These are phyloP conservation scores for Selene dorsalis DNA, from an alignment of 2,797 vertebrate genomes.

Conservation along the genomic window DNA sequence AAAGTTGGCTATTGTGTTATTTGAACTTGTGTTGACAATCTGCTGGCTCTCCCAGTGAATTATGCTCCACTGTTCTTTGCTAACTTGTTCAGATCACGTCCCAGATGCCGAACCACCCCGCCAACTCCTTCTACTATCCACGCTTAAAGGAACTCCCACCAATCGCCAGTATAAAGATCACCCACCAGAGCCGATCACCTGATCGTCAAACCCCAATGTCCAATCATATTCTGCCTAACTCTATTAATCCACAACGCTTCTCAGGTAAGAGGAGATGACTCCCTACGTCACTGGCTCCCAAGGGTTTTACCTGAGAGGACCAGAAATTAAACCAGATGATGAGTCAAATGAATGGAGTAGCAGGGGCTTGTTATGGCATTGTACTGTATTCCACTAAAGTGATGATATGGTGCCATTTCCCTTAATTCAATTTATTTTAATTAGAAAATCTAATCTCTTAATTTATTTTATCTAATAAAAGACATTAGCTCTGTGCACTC, in stretches of 20 bases:
- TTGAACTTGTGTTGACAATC: slow-evolving; percentile 37
- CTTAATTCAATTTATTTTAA: not conserved
- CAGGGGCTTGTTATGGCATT: not conserved
- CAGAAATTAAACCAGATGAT: not conserved
- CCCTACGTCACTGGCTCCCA: not conserved
- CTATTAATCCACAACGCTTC: slow-evolving; percentile 77
- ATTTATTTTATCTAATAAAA: not conserved
- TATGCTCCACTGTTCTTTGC: slow-evolving; percentile 31
- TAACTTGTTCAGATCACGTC: slow-evolving; percentile 83
- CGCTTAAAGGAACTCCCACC: slow-evolving; percentile 84
- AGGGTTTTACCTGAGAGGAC: not conserved
- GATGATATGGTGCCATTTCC: not conserved
- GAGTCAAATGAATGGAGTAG: not conserved
- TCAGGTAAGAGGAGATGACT: slow-evolving; percentile 71
- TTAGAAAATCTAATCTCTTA: not conserved
- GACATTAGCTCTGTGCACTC: not conserved
- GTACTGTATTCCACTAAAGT: not conserved
- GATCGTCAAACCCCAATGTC: slow-evolving; percentile 79
- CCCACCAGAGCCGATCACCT: slow-evolving; percentile 70
- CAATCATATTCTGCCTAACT: slow-evolving; percentile 86
- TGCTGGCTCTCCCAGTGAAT: slow-evolving; percentile 40
- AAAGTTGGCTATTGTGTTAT: slow-evolving; percentile 43
- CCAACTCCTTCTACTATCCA: slow-evolving; percentile 88
- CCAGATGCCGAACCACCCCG: slow-evolving; percentile 87
- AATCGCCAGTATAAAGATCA: slow-evolving; percentile 82